These are phyloP conservation scores for Plagodis dolabraria DNA, from an alignment of 2,888 invertebrate species.

Conservation along the genomic window DNA sequence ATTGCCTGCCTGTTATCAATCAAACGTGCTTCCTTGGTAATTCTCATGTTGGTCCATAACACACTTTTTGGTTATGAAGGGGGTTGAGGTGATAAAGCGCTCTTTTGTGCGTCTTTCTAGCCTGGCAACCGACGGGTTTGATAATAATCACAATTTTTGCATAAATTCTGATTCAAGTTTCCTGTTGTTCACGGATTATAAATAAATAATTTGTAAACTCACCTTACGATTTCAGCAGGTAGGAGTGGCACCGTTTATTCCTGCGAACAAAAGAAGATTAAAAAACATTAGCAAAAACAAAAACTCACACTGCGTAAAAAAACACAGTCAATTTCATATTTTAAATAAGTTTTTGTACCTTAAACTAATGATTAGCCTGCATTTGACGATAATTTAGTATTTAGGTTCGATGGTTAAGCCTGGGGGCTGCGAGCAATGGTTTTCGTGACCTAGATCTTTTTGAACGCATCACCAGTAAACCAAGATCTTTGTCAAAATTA, in stretches of 20 bases:
- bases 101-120: no score
- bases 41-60: no score
- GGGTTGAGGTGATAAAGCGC: no score
- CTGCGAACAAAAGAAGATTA: constrained; percentile 53
- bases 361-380: constrained; percentile 70
- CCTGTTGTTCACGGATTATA: no score
- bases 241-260: constrained; percentile 28
- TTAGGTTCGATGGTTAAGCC: constrained; percentile 73
- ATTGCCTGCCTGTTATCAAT: no score
- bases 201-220: constrained; percentile 31
- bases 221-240: constrained; percentile 48
- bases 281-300: constrained; percentile 37
- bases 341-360: constrained; percentile 64
- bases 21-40: no score
- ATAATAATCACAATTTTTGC: no score
- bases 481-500: constrained; percentile 45
- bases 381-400: constrained; percentile 77
- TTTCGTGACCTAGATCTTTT: constrained; percentile 82
- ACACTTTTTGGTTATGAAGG: no score
- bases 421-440: constrained; percentile 71
- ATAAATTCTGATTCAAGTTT: no score
- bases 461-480: constrained; percentile 58
- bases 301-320: constrained; percentile 48
- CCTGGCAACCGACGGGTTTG: no score
- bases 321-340: constrained; percentile 59